These are phyloP conservation scores for Drosophila arawakana DNA, from an alignment of 1,140 invertebrate species.

Conservation along the genomic window DNA sequence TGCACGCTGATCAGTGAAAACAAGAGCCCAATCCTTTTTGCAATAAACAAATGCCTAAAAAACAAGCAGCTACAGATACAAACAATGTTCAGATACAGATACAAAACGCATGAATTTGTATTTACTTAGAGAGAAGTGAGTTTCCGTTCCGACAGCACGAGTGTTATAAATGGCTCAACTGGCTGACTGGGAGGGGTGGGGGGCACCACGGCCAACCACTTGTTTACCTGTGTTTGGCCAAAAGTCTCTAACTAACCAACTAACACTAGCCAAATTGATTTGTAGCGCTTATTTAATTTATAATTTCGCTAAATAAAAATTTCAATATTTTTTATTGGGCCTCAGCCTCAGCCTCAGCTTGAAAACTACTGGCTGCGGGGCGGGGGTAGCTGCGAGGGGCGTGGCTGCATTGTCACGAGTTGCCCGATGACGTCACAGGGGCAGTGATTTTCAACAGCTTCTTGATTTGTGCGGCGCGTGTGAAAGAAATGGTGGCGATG, in stretches of 20 bases:
- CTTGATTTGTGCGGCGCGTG: conserved; percentile 39
- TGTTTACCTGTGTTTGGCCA: conserved; percentile 20
- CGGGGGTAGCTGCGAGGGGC: not conserved
- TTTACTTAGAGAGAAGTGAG: not conserved
- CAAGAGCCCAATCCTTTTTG: not conserved
- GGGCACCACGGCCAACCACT: conserved; percentile 20
- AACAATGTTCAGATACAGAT: not conserved
- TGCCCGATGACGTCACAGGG: conserved; percentile 65
- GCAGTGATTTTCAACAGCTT: conserved; percentile 39
- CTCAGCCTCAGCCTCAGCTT: not conserved
- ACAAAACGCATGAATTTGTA: not conserved
- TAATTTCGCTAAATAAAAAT: conserved; percentile 61
- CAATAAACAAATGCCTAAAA: not conserved
- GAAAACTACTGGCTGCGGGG: not conserved
- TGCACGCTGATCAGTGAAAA: too few relatives aligned
- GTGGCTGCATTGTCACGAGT: conserved; percentile 57
- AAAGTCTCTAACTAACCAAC: not conserved
- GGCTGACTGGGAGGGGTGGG: not conserved
- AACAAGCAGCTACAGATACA: not conserved
- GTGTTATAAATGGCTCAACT: conserved; percentile 9
- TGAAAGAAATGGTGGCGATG: conserved; percentile 5
- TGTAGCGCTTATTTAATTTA: conserved; percentile 57
- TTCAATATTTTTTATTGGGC: conserved; percentile 40
- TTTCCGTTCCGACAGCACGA: not conserved
- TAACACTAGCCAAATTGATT: conserved; percentile 40